Evolutionary conservation across 2,113 vertebrate species (phyloP).

Genomic region (Prietella phreatophila): DNA sequence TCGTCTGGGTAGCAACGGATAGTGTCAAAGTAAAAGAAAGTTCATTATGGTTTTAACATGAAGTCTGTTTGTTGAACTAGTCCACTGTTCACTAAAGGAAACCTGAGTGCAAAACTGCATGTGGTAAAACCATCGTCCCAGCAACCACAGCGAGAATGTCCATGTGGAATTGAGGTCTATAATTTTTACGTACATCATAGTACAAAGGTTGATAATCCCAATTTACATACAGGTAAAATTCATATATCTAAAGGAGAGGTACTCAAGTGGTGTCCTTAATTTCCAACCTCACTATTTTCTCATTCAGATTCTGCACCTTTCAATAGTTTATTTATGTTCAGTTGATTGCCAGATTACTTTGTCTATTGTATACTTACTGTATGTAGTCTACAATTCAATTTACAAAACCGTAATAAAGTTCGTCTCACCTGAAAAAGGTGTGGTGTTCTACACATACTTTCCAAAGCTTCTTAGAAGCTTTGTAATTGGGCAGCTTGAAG

Average conservation of each 20-base stretch:
- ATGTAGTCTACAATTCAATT: neutral
- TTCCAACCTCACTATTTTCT: neutral
- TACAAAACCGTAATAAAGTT: neutral
- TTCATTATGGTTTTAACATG: too few relatives aligned
- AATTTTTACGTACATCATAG: too few relatives aligned
- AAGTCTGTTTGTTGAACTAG: too few relatives aligned
- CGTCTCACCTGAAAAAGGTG: conserved; percentile 91
- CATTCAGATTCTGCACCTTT: neutral
- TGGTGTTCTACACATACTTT: conserved; percentile 99
- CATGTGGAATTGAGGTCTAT: too few relatives aligned
- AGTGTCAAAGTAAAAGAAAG: too few relatives aligned
- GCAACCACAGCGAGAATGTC: too few relatives aligned
- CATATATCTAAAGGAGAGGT: neutral
- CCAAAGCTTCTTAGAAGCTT: conserved; percentile 97
- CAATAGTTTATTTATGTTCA: neutral
- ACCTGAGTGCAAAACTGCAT: too few relatives aligned
- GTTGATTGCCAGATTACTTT: neutral
- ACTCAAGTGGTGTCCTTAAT: neutral
- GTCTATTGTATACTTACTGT: neutral
- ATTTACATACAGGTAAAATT: too few relatives aligned
- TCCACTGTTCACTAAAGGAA: too few relatives aligned
- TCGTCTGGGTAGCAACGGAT: too few relatives aligned
- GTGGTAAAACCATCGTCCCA: too few relatives aligned
- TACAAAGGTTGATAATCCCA: too few relatives aligned
- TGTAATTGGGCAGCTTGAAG: conserved; percentile 95